Evolutionary conservation across 1,140 invertebrate species (phyloP), one percentile per base, ranked within the genome.

Genomic region (Yoshiicerus persimilis): DNA sequence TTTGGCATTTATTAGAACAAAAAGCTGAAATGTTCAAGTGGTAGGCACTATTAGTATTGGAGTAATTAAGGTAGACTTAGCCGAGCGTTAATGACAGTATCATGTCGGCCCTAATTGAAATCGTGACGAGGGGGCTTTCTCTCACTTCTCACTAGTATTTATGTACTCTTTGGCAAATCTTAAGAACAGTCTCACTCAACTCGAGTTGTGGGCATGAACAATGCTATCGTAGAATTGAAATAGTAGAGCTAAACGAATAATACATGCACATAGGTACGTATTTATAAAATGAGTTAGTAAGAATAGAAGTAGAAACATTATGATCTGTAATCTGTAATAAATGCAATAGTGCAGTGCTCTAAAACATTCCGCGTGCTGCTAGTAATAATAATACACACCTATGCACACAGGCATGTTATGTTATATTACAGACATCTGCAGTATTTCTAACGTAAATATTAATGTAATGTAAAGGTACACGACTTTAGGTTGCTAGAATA

Each of bases 41-140:
- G 23, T 36, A n/a, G n/a, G n/a, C n/a, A 32, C 34, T 75, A 75
- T 30, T 75, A 47, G 20, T 84, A 84, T 84, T 84, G 83, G 30
- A 83, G 86, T 87, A 87, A 87, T 87, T 87, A 87, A 80, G 75
- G 86, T 56, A 70, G 86, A 47, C 47, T 87, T 83, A 87, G 70
- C 75, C 62, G 75, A 87, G 86, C 86, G 86, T 87, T 87, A 87
- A 87, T 87, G 86, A 87, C 86, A 62, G 86, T 87, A 87, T 87
- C 83, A 85, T 88, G 87, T 88, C 56, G 80, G 83, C 75, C 77
- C 75, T 87, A 88, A 88, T 85, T 88, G 87, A 88, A 88, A 88
- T 88, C 87, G 87, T 88, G 87, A 88, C 80, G 87, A 88, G 80
- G 87, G 41, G 87, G 87, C 75, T 83, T 84, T 87, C 80, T 87